Conservation (phyloP, 2,113 vertebrate species). For the Corythaixoides concolor region DNA sequence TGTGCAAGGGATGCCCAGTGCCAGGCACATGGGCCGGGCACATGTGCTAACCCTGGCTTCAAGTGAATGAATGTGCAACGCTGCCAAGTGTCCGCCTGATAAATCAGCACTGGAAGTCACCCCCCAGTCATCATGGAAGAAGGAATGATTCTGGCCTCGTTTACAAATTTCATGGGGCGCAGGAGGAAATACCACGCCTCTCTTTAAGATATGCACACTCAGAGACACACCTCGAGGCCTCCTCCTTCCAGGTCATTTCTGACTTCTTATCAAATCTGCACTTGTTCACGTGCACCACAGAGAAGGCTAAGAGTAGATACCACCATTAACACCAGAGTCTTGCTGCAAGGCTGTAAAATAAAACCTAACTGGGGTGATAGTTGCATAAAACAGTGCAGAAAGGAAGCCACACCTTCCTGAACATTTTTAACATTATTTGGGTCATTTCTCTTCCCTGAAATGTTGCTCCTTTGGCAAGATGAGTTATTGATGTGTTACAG, state of each 20-base stretch:
- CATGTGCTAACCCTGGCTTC: accelerated
- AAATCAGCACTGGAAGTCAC: neutral
- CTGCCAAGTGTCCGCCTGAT: neutral
- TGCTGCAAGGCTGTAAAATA: neutral
- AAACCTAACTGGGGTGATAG: neutral
- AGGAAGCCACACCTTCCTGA: neutral
- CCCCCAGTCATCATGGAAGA: neutral
- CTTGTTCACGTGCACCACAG: accelerated
- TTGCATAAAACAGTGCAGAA: neutral
- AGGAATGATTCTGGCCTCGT: neutral
- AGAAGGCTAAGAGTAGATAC: neutral
- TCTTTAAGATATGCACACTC: neutral
- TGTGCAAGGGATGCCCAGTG: neutral
- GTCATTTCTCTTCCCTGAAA: neutral
- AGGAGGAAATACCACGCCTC: neutral
- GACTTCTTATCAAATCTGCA: neutral
- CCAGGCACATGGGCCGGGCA: accelerated
- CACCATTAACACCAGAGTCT: neutral
- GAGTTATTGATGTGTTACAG: neutral
- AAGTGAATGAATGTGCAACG: neutral
- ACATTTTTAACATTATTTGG: neutral
- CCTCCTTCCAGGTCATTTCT: neutral
- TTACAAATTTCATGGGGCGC: neutral
- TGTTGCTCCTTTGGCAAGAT: neutral
- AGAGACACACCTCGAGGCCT: neutral